Conservation (phyloP, 2,888 invertebrate species). For the Autographa pulchrina region DNA sequence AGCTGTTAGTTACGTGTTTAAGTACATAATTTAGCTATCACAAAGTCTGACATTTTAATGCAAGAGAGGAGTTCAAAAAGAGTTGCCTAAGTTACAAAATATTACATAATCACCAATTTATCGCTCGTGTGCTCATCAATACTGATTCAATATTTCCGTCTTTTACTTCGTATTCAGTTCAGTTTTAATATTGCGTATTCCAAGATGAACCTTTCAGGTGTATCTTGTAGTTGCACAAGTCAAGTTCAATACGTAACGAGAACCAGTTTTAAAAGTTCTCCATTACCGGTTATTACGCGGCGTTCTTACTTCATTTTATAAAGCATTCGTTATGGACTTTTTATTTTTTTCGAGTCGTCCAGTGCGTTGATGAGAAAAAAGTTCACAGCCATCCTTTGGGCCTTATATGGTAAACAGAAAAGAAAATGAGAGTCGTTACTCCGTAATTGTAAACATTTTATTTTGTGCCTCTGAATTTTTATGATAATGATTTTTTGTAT, state of each 20-base stretch:
- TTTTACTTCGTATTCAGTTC: conserved; percentile 21
- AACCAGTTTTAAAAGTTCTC: conserved; percentile 78
- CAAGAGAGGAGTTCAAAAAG: not conserved
- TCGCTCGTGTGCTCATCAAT: not conserved
- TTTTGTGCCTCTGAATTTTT: not conserved
- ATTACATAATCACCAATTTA: not conserved
- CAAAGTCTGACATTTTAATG: not conserved
- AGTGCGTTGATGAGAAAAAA: conserved; percentile 21
- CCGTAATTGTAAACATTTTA: conserved; percentile 1
- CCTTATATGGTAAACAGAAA: not conserved
- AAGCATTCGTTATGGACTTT: conserved; percentile 65
- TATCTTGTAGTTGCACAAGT: conserved; percentile 65
- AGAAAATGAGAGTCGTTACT: conserved; percentile 10
- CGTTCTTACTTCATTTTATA: conserved; percentile 76
- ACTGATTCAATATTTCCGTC: conserved; percentile 2
- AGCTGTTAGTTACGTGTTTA: not conserved
- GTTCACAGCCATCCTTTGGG: conserved; percentile 12
- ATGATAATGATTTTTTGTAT: not conserved
- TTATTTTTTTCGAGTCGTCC: conserved; percentile 46
- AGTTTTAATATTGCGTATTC: conserved; percentile 46
- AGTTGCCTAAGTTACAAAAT: not conserved
- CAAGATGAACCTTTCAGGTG: conserved; percentile 57
- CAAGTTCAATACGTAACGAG: conserved; percentile 79
- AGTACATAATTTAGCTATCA: not conserved
- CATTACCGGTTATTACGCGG: conserved; percentile 78